phyloP scores from a whole-genome alignment of 2,888 invertebrate species.

The Lymantria monacha region DNA sequence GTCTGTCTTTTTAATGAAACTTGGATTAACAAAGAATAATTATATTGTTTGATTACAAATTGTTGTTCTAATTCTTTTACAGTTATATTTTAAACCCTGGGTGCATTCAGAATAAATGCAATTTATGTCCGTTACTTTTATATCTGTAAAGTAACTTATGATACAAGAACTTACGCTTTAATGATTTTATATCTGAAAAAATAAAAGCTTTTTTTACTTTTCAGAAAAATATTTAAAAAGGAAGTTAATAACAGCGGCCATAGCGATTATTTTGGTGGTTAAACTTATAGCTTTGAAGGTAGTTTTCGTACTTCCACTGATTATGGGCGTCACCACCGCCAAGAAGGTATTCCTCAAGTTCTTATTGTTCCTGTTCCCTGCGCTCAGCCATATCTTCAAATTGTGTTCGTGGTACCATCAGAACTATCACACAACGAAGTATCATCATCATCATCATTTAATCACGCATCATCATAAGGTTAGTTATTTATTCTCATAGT shows the following conservation, averaged over 20 bases:
- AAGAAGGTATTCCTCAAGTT: slow-evolving; percentile 92
- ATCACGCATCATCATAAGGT: slow-evolving; percentile 88
- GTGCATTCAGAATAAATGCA: too few species aligned
- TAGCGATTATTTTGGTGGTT: slow-evolving; percentile 89
- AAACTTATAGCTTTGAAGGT: slow-evolving; percentile 91
- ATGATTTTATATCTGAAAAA: too few species aligned
- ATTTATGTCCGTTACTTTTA: too few species aligned
- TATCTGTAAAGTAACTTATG: too few species aligned
- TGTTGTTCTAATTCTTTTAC: too few species aligned
- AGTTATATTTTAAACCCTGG: too few species aligned
- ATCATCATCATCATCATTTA: slow-evolving; percentile 91
- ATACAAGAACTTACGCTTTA: too few species aligned
- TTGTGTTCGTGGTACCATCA: slow-evolving; percentile 92
- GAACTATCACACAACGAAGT: slow-evolving; percentile 87
- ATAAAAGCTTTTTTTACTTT: too few species aligned
- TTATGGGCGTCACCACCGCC: slow-evolving; percentile 91
- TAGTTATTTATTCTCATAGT: slow-evolving; percentile 4
- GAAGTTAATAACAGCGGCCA: slow-evolving; percentile 87
- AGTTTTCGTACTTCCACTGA: slow-evolving; percentile 89
- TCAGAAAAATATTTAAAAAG: slow-evolving; percentile 90
- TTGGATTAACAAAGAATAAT: too few species aligned
- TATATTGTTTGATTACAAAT: too few species aligned
- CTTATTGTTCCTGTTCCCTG: slow-evolving; percentile 91
- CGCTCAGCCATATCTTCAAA: slow-evolving; percentile 91
- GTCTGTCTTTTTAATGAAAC: too few species aligned